Base-by-base conservation (phyloP, 2,113 vertebrate genomes). In the Ramphastos sulfuratus region DNA sequence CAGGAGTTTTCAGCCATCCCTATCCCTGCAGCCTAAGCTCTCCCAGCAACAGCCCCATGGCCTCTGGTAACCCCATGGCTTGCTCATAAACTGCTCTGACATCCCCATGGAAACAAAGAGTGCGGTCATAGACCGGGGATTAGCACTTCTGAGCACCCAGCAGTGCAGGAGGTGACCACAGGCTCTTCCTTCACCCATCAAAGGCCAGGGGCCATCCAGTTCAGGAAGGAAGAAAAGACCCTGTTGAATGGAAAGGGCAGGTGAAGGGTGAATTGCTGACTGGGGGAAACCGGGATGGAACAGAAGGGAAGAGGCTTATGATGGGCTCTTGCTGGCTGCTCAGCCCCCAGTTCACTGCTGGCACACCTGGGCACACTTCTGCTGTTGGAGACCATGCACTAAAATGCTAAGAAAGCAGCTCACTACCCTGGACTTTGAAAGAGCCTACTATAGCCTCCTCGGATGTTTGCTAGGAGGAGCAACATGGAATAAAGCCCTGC, bases 81-180 rank as follows among this genome's bases (percentile, higher is more conserved):
- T 77, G 82, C 93, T 96, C 88, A 37, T 94, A 83, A 96, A 97
- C 73, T 0, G 55, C 78, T 96, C 94, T 95, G 95, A 96, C 96
- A 97, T 97, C 82, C 78, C 97, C 94, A 98, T 95, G 94, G 97
- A 95, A 97, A 98, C 94, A 73, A 66, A 92, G 90, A 82, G 94
- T 94, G 94, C 97, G 96, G 96, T 97, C 96, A 97, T 95, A 95
- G 96, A 97, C 71, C 95, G 82, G 72, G 95, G 97, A 97, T 96
- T 96, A 97, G 94, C 96, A 97, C 95, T 93, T 96, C 96, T 15
- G 73, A 88, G 93, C 17, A 59, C 86, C 86, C 87, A 87, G 79
- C 64, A 92, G 97, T 13, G n/a, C 58, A 84, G 69, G 63, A 96
- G 90, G 76, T 1, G 1, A 69, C 81, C 4, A 9, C 66, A 81